Conservation (phyloP, 2,113 vertebrate species). For the Rousettus leschenaultii region DNA sequence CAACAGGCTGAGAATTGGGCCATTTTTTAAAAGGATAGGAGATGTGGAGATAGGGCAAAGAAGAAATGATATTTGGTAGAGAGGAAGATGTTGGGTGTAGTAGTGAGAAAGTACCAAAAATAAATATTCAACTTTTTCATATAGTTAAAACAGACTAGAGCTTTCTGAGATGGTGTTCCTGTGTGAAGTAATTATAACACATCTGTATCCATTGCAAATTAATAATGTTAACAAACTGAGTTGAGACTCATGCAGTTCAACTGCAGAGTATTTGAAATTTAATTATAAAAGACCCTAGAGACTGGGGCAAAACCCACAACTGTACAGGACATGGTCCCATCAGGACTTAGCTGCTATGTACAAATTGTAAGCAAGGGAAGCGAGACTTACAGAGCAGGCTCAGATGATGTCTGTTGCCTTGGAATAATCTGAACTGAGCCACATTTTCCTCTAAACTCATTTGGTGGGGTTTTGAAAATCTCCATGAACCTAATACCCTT, state of each 20-base stretch:
- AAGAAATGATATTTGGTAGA: neutral
- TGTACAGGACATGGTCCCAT: neutral
- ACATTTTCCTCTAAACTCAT: neutral
- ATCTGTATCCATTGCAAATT: neutral
- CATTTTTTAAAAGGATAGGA: neutral
- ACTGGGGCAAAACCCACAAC: neutral
- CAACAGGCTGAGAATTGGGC: neutral
- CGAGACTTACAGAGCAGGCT: neutral
- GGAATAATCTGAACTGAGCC: neutral
- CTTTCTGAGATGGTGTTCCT: neutral
- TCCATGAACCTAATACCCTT: neutral
- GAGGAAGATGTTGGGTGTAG: neutral
- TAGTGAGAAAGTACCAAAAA: neutral
- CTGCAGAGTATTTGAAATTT: neutral
- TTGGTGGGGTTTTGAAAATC: neutral
- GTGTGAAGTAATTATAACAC: neutral
- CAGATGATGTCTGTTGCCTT: neutral
- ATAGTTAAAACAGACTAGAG: neutral
- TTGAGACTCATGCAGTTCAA: neutral
- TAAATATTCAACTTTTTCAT: neutral
- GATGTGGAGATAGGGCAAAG: neutral
- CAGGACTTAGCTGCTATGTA: neutral
- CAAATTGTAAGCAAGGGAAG: neutral
- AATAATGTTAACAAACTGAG: neutral
- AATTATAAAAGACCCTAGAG: neutral